These are phyloP conservation scores for Lymantria monacha DNA, from an alignment of 2,888 invertebrate species.

Conservation along the genomic window DNA sequence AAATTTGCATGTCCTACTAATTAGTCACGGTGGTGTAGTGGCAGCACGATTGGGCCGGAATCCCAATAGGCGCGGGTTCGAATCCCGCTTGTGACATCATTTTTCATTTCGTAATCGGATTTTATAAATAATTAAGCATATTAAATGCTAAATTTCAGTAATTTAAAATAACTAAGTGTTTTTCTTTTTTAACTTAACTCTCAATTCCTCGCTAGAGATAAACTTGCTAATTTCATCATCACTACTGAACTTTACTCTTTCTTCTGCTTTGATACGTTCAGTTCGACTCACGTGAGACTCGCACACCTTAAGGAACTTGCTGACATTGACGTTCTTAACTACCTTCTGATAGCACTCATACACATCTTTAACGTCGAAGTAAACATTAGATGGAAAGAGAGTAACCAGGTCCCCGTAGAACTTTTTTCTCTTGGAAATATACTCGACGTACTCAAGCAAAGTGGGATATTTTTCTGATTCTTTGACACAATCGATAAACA, in stretches of 20 bases:
- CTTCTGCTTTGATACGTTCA: not conserved
- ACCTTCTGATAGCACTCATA: not conserved
- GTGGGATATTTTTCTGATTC: not conserved
- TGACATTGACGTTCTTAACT: not conserved
- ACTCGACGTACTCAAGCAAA: not conserved
- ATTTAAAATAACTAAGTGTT: not conserved
- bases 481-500: slow-evolving; percentile 1
- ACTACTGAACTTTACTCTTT: not conserved
- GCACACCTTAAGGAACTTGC: not conserved
- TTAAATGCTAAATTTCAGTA: too few species aligned
- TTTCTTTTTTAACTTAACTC: not conserved
- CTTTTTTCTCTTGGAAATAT: slow-evolving; percentile 1
- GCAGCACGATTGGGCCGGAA: too few species aligned
- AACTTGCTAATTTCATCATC: not conserved
- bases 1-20: too few species aligned
- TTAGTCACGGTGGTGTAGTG: too few species aligned
- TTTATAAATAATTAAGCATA: too few species aligned
- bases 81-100: too few species aligned
- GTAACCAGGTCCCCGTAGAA: not conserved
- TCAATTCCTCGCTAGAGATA: not conserved
- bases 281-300: not conserved
- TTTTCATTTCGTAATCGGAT: too few species aligned
- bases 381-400: not conserved
- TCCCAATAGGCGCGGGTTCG: too few species aligned
- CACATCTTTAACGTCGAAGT: not conserved